Evolutionary conservation across 1,140 invertebrate genomes (phyloP), one percentile per base, ranked within the genome.

Genomic region (Neodiprion lecontei): DNA sequence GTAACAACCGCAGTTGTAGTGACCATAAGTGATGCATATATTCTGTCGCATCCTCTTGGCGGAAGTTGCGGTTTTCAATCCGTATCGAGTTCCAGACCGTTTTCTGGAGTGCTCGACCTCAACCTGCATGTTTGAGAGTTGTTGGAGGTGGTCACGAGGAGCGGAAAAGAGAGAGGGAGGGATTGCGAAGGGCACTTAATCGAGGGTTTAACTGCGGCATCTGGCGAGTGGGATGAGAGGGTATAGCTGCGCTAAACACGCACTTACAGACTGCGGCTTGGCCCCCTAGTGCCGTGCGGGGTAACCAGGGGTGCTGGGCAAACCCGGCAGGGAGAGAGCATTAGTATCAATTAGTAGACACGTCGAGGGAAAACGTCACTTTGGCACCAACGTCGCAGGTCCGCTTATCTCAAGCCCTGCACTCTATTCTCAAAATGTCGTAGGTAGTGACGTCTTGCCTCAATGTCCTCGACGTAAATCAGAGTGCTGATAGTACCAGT

Each of bases 311-410:
- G 53, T 61, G 53, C 11, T 40, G 28, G 28, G 28, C 28, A 40
- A 40, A 40, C 28, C 28, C 28, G 28, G 28, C 28, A 40, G 28
- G 28, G 61, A 65, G 61, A 17, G 67, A 69, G 67, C 67, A 69
- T 69, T 69, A 69, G 67, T 69, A 69, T 69, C 67, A 69, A 69
- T 69, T 69, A 69, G 67, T 21, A 69, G 67, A 69, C 67, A 23
- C 23, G 28, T 40, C 28, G 28, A 40, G 28, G 28, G 28, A 40
- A 40, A 40, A 40, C 28, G 28, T 40, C 28, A 40, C 28, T 40
- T 40, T 40, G 28, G 28, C 28, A 40, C 28, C 28, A 40, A 40
- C 28, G 28, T 5, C 28, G 28, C 28, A 40, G 28, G 28, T 40
- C 28, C 28, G 5, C 28, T 40, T 40, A 40, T 40, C 28, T 40